Evolutionary conservation across 2,888 invertebrate genomes (phyloP), one percentile per base, ranked within the genome.

Genomic region (Phasia obesa): DNA sequence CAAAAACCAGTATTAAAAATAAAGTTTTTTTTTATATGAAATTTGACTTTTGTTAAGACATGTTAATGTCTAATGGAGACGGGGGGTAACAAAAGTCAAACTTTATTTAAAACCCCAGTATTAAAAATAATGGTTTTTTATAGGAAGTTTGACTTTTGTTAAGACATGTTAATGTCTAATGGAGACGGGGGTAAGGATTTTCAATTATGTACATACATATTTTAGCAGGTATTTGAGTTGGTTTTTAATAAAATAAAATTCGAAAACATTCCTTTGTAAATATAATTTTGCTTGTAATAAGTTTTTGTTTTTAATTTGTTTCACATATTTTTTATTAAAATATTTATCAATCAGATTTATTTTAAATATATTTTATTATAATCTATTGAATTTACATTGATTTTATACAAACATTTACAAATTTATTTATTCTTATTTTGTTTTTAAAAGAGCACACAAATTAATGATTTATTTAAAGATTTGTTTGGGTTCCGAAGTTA

Each of bases 331-430:
- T 27, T 21, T 64, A 21, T 23, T 7, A n/a, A 23, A 23, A 51
- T 62, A 55, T 38, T n/a, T 76, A 55, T 49, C 4, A 13, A n/a
- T n/a, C 15, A n/a, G 4, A 42, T 27, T 11, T 57, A 31, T 42
- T 27, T 27, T 19, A 49, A 11, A 15, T 13, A 4, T 4, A 13
- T 62, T 62, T 67, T 51, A 17, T 35, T 70, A 70, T 47, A 59
- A 44, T 11, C 74, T 74, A 62, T 19, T 17, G 7, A 78, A 78
- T 78, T 70, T 78, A 78, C 73, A 78, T 53, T 51, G 53, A 71
- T 53, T 62, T 81, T 77, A 74, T 82, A 82, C 78, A 82, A 31
- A 78, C 51, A 82, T 82, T 82, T 82, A 82, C 78, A 82, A 44
- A 27, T 47, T 65, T 31, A 11, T 47, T 44, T 27, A 64, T 44